Percentiles rank a stretch among this genome's conserved stretches.
Conservation (phyloP, 2,113 vertebrate species). For the Odocoileus hemionus region DNA sequence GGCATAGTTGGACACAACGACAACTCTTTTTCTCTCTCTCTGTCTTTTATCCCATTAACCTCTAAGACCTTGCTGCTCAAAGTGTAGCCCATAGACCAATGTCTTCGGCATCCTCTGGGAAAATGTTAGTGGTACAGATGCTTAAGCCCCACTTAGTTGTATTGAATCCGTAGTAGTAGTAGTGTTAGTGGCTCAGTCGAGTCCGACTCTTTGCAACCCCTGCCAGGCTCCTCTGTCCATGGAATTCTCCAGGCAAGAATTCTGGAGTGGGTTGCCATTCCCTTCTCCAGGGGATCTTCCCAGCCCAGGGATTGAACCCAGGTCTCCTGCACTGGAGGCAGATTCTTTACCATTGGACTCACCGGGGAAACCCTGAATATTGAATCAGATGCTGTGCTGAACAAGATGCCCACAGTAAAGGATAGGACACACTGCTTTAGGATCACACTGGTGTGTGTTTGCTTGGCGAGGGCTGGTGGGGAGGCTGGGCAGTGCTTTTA, state of each 20-base stretch:
- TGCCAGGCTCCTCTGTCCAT: background rate
- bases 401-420: background rate
- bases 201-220: background rate
- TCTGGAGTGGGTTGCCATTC: background rate
- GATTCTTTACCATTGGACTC: background rate
- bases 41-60: background rate
- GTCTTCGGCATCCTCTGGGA: background rate
- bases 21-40: background rate
- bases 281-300: background rate
- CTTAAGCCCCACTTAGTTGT: background rate
- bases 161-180: background rate
- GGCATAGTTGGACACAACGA: background rate
- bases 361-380: background rate
- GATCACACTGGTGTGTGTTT: background rate
- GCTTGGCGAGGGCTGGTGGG: background rate
- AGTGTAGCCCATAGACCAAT: too few species aligned
- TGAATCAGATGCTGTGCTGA: background rate
- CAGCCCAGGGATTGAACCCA: background rate
- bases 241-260: background rate
- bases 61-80: background rate
- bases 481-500: background rate
- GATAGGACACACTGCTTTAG: background rate
- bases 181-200: background rate
- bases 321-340: background rate
- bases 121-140: background rate